Evolutionary conservation across 2,113 vertebrate species (phyloP).

Genomic region (Ariopsis seemanni): DNA sequence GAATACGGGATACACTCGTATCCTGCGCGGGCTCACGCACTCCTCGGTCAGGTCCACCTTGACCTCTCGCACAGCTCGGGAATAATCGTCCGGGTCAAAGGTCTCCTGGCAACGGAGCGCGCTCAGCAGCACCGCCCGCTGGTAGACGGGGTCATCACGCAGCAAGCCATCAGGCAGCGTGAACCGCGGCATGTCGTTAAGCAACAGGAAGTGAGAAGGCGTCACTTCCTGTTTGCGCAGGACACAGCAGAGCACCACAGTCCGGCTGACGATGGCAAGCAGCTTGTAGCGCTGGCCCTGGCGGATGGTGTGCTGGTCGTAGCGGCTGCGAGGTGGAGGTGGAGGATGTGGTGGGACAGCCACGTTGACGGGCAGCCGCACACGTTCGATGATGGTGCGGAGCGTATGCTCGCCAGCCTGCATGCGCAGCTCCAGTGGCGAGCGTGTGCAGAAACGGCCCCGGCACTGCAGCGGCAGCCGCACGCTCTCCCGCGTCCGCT

Average conservation of each 20-base stretch:
- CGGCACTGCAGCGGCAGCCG: slow-evolving; percentile 95
- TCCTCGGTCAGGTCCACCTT: slow-evolving; percentile 86
- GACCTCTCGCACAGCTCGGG: slow-evolving; percentile 88
- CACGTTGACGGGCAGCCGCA: slow-evolving; percentile 93
- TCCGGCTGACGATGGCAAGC: slow-evolving; percentile 96
- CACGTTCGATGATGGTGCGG: slow-evolving; percentile 94
- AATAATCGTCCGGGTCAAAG: slow-evolving; percentile 94
- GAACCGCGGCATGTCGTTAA: slow-evolving; percentile 92
- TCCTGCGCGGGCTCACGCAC: slow-evolving; percentile 82
- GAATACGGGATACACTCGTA: slow-evolving; percentile 77
- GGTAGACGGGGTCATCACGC: slow-evolving; percentile 78
- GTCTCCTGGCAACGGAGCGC: slow-evolving; percentile 81
- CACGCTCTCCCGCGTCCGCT: slow-evolving; percentile 96
- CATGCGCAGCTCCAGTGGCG: slow-evolving; percentile 93
- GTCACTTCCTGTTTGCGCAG: slow-evolving; percentile 84
- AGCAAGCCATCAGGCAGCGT: slow-evolving; percentile 86
- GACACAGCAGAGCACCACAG: slow-evolving; percentile 92
- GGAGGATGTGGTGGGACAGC: slow-evolving; percentile 88
- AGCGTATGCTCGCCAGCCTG: slow-evolving; percentile 96
- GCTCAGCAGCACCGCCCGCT: slow-evolving; percentile 85
- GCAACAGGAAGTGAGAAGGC: slow-evolving; percentile 91
- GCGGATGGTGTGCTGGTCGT: slow-evolving; percentile 90
- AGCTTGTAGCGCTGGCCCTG: slow-evolving; percentile 98
- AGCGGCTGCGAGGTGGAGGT: slow-evolving; percentile 87
- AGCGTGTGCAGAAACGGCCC: slow-evolving; percentile 95